Evolutionary conservation across 2,888 invertebrate species (phyloP), one percentile per base, ranked within the genome.

Genomic region (Synanthedon tipuliformis): DNA sequence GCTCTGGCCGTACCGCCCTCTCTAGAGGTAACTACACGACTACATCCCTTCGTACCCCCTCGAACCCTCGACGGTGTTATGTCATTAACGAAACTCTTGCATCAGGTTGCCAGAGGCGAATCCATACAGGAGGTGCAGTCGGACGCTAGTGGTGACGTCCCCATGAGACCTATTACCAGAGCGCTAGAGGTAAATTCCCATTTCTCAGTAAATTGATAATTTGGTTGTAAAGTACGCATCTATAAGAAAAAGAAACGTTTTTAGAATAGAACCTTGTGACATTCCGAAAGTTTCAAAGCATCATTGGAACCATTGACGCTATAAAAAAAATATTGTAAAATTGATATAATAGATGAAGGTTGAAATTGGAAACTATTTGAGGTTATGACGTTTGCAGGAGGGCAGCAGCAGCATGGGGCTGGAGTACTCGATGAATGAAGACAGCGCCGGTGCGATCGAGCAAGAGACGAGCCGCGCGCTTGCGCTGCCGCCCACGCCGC

Each of bases 111-210:
- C 34, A 66, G 81, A 45, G 73, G 74, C 2, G 75, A 75, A 41
- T 79, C 80, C 0, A 65, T 77, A 27, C 62, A 75, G 0, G 83
- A 81, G 60, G 84, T 83, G 56, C 79, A 81, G 54, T 82, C 81
- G 0, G 85, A 84, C 59, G 73, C 71, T 10, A 80, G 81, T 2
- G 79, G 79, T 0, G 84, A 84, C 48, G 71, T 72, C 41, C 75
- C 78, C 0, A 71, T 64, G 41, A 75, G 85, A 40, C 3, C 45
- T 8, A 45, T 45, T 12, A n/a, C 13, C 53, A 62, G 82, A 41
- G 85, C 84, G 0, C 55, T 85, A 8, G 83, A 83, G 74, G 80
- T 76, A 59, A 48, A 40, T 34, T 34, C 10, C 8, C 34, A 10
- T 34, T 34, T 34, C 34, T 34, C 10, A 1, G 34, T 8, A 34